Base-by-base conservation (phyloP, 2,888 invertebrate genomes). In the Stenoptilia bipunctidactyla region DNA sequence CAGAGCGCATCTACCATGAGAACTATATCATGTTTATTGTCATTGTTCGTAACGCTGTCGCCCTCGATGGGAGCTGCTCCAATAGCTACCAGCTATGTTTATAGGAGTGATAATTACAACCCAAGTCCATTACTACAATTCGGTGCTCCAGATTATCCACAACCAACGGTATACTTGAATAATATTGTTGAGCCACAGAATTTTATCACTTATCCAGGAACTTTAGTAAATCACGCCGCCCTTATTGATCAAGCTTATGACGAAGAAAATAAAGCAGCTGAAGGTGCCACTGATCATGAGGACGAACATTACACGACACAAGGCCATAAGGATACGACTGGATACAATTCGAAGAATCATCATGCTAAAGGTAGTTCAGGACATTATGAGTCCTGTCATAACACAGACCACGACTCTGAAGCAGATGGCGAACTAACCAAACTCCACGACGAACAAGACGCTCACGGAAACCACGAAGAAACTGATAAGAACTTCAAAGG, bases 291-390 rank as follows among this genome's bases (percentile, higher is more conserved):
- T 0, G 79, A 74, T 39, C 70, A 83, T 15, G 20, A 20, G 8
- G 4, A 20, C 20, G 20, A 20, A 8, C 20, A 20, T 5, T 20
- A 5, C 8, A 20, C 3, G 3, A 20, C 20, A 8, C 20, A 8
- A 3, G 88, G 88, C 0, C 85, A 85, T 43, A 86, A 87, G 41
- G 87, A 85, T 15, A 75, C 76, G 43, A 84, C 86, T 46, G 88
- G 86, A 6, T 88, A 86, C 62, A 73, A 76, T 38, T 82, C 77
- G 0, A 66, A 83, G 45, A 79, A 84, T 9, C 73, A 80, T 20
- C 85, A 80, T 50, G 86, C 86, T 40, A 85, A 88, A 51, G 89
- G 87, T 0, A 71, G 79, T 45, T 69, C 85, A 20, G 88, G 87
- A 9, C 66, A 84, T 46, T 86, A 88, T 50, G 84, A 79, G 5